Evolutionary conservation across 2,113 vertebrate genomes (phyloP), one percentile per base, ranked within the genome.

Genomic region (Nothobranchius furzeri): DNA sequence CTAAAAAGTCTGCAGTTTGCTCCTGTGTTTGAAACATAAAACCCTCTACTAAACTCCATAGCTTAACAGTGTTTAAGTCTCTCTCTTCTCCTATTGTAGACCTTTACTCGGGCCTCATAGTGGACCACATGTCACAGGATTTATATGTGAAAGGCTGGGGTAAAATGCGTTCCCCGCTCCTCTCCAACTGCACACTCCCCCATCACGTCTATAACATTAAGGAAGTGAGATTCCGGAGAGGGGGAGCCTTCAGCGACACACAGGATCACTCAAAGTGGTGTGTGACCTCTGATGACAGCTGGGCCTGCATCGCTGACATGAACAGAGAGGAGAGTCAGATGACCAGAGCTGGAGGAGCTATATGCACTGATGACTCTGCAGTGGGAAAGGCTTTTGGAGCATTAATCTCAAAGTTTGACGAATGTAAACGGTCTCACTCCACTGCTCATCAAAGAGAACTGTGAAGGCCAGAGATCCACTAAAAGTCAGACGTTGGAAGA

Each of bases 241-340:
- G 0, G 7, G 0, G 0, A 0, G 0, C 24, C 57, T 75, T 84
- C 60, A 14, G 0, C 1, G 9, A 71, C 55, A 86, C 81, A n/a
- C 17, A 62, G 2, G 85, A 89, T 82, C 85, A 89, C 56, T 89
- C 87, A 12, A 90, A 89, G 73, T 89, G 87, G 85, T 76, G 84
- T 57, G 85, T 85, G 69, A 63, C 76, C 0, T 5, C 0, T 2
- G 12, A 3, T 6, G n/a, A 37, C n/a, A 9, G 1, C 30, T 78
- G 45, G 73, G 66, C 77, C 47, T 90, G 87, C 61, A 72, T 89
- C 6, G 76, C 88, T 54, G 85, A 90, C 40, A 83, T 83, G 75
- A 89, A 90, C 79, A 79, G 89, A 15, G 82, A 84, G 63, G 1
- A 0, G 6, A 81, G 77, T 60, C 85, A 90, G 84, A 82, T 54